These are phyloP conservation scores for Strix uralensis DNA, from an alignment of 2,113 vertebrate genomes.

Conservation along the genomic window DNA sequence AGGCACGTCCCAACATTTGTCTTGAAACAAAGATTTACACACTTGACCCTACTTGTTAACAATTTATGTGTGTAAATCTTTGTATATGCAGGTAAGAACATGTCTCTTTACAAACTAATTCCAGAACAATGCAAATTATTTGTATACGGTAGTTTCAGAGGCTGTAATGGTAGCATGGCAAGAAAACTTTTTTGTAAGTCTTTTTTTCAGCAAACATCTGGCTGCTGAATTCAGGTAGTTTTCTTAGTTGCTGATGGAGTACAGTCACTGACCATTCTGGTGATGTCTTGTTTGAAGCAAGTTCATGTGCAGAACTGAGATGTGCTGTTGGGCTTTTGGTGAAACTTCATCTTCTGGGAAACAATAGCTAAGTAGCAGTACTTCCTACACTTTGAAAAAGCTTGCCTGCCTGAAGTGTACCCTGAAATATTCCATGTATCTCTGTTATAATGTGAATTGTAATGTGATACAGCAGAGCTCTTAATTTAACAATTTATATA, in stretches of 20 bases:
- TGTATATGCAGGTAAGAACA: accelerated
- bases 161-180: background rate
- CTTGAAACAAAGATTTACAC: background rate
- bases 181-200: background rate
- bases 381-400: background rate
- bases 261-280: background rate
- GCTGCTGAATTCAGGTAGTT: background rate
- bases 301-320: background rate
- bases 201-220: background rate
- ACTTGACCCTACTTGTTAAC: background rate
- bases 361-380: background rate
- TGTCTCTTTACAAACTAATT: background rate
- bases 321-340: background rate
- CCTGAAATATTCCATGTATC: background rate
- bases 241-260: background rate
- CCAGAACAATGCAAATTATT: background rate
- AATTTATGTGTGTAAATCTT: background rate
- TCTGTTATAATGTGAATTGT: background rate
- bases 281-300: background rate
- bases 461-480: background rate
- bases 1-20: background rate
- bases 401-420: background rate
- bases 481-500: background rate
- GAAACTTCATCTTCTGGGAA: background rate
- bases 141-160: background rate